Percentiles rank a stretch among this genome's conserved stretches.
phyloP scores from a whole-genome alignment of 1,140 invertebrate species.

The Microplitis demolitor region DNA sequence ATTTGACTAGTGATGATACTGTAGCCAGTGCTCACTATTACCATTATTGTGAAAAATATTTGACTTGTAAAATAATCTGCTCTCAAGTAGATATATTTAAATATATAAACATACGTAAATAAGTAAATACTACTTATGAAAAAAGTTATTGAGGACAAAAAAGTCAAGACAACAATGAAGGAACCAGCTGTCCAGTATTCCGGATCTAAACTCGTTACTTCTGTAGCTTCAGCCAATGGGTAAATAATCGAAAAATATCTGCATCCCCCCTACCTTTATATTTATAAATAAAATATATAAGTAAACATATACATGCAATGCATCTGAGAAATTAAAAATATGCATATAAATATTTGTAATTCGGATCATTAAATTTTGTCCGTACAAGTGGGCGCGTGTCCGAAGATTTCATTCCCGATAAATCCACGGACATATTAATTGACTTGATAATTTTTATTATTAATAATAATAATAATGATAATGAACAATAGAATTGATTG shows the following conservation, averaged over 20 bases:
- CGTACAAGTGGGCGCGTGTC: constrained; percentile 1
- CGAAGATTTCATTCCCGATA: background rate
- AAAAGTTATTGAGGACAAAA: background rate
- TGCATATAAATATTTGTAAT: no score
- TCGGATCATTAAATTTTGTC: background rate
- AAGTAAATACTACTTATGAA: background rate
- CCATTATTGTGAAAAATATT: background rate
- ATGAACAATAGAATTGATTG: no score
- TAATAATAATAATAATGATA: no score
- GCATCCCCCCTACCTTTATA: constrained; percentile 28
- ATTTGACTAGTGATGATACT: background rate
- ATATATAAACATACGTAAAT: background rate
- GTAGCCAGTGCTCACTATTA: background rate
- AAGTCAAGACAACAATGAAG: constrained; percentile 31
- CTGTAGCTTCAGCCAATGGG: constrained; percentile 40
- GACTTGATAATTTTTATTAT: no score
- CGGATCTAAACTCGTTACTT: constrained; percentile 33
- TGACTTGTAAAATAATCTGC: background rate
- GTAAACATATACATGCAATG: no score
- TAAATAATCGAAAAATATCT: constrained; percentile 41
- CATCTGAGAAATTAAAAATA: no score
- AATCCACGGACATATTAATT: no score
- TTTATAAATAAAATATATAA: background rate
- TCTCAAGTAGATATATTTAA: background rate
- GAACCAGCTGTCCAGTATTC: constrained; percentile 33